Conservation (phyloP, 2,797 vertebrate species). For the Rhinatrema bivittatum region DNA sequence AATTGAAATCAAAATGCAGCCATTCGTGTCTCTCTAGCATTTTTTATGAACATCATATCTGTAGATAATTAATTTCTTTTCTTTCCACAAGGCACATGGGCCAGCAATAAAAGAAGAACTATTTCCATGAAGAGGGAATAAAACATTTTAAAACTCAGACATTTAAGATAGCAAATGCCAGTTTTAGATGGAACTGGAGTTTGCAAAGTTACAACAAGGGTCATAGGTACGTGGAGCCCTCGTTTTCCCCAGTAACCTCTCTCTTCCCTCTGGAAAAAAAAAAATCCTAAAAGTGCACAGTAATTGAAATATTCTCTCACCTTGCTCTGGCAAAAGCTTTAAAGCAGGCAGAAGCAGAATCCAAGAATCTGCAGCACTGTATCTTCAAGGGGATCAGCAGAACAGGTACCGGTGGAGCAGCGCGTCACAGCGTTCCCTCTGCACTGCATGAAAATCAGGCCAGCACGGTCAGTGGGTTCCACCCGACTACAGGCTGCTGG, state of each 20-base stretch:
- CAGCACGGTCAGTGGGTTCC: too few relatives aligned
- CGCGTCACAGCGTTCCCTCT: too few relatives aligned
- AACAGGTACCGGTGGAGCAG: not conserved
- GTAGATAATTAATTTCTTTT: constrained; percentile 16
- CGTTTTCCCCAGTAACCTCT: not conserved
- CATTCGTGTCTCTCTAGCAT: too few relatives aligned
- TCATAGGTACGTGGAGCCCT: accelerated
- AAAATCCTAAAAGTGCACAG: not conserved
- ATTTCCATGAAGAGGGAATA: constrained; percentile 16
- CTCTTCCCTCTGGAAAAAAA: not conserved
- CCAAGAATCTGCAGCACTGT: not conserved
- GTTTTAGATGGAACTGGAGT: accelerated
- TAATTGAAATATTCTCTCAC: not conserved
- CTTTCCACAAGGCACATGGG: constrained; percentile 11
- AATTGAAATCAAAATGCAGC: too few relatives aligned
- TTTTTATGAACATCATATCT: not conserved
- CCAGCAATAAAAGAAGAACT: constrained; percentile 15
- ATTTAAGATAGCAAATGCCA: constrained; percentile 5
- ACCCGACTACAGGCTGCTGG: too few relatives aligned
- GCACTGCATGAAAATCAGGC: too few relatives aligned
- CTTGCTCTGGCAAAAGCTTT: accelerated
- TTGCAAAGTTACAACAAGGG: not conserved
- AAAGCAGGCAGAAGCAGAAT: accelerated
- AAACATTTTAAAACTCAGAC: constrained; percentile 20
- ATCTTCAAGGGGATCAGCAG: not conserved